Base-by-base conservation (phyloP, 2,888 invertebrate genomes). In the Serripes groenlandicus region DNA sequence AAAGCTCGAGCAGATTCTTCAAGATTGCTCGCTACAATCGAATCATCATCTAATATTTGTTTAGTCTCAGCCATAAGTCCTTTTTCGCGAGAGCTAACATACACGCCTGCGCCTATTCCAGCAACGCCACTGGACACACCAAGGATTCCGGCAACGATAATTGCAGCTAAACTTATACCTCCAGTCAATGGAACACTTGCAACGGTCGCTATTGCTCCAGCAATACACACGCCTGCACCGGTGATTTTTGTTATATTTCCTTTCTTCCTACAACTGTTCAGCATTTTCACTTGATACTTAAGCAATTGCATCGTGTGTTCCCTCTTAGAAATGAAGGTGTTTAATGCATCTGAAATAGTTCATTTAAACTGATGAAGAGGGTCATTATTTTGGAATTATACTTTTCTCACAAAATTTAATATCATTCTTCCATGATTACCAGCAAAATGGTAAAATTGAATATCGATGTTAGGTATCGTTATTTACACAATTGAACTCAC, bases 241-340 rank as follows among this genome's bases (percentile, higher is more conserved):
- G 26, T 58, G 26, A 58, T 58, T 28, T 58, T 58, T 3, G 58
- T 58, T n/a, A 58, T 58, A 26, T 58, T 58, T 58, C 26, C 58
- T 58, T n/a, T 5, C n/a, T 11, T 26, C 28, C 58, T 58, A 26
- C 58, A 58, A 15, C 9, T 28, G 15, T 58, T 58, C 26, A 58
- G 28, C 26, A 28, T 23, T 7, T 58, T 28, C 3, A 58, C 58
- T 23, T 28, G 58, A 15, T 58, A 23, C 15, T 28, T 23, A 28
- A 58, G 58, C 11, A 58, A 11, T 58, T 58, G 26, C 28, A 58
- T 26, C 28, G 58, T 58, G n/a, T 28, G 11, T 26, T 58, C 58
- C n/a, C 58, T 58, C 28, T 28, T 58, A 15, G 26, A 15, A 5
- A 58, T 58, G 58, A 58, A 58, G 15, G 58, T 4, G 4, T 58